Evolutionary conservation across 2,888 invertebrate genomes (phyloP).

Genomic region (Mystacides longicornis): DNA sequence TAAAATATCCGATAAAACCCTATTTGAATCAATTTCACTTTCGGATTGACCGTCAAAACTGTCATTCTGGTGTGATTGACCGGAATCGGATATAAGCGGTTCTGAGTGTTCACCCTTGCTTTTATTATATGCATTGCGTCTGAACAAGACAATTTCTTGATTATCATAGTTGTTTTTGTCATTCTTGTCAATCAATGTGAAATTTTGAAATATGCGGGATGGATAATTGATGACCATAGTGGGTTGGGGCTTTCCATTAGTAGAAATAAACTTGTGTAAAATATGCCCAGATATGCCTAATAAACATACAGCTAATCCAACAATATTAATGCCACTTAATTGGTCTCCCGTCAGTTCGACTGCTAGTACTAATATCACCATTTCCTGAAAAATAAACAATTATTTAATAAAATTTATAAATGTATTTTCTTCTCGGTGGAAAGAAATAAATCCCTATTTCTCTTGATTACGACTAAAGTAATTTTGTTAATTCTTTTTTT

Average conservation of each 20-base stretch:
- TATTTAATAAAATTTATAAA: too few species aligned
- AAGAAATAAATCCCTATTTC: too few species aligned
- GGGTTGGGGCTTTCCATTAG: slow-evolving; percentile 6
- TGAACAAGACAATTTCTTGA: slow-evolving; percentile 19
- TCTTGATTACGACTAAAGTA: too few species aligned
- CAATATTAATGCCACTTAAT: slow-evolving; percentile 71
- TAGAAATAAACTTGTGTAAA: slow-evolving; percentile 53
- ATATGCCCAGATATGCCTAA: slow-evolving; percentile 83
- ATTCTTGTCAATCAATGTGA: slow-evolving; percentile 16
- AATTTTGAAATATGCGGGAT: slow-evolving; percentile 24
- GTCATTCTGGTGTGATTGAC: slow-evolving; percentile 30
- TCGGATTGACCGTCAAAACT: slow-evolving; percentile 35
- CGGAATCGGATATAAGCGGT: slow-evolving; percentile 34
- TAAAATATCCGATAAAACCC: slow-evolving; percentile 50
- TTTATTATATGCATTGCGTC: slow-evolving; percentile 18
- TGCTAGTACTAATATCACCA: slow-evolving; percentile 83
- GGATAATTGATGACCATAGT: slow-evolving; percentile 15
- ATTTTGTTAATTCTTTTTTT: too few species aligned
- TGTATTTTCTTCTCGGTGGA: too few species aligned
- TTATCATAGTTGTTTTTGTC: slow-evolving; percentile 14
- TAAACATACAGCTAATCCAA: slow-evolving; percentile 82
- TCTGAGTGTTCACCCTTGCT: slow-evolving; percentile 32
- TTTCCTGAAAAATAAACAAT: slow-evolving; percentile 61
- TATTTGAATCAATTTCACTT: slow-evolving; percentile 45
- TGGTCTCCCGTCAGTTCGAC: slow-evolving; percentile 81